Evolutionary conservation across 1,140 invertebrate genomes (phyloP).

Genomic region (Drosophila serrata): DNA sequence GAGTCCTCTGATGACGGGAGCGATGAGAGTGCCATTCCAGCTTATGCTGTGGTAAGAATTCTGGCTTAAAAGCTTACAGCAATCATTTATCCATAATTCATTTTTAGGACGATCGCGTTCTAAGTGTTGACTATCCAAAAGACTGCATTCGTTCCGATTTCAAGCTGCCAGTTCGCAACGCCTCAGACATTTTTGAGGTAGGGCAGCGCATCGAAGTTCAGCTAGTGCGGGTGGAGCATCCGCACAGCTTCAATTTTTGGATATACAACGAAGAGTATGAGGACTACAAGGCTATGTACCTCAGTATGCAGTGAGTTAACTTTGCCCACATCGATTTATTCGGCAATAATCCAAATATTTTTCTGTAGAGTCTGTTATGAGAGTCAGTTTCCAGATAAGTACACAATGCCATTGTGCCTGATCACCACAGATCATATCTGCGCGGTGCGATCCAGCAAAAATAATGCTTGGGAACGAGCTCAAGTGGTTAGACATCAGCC

Average conservation of each 20-base stretch:
- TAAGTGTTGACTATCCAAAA: conserved; percentile 62
- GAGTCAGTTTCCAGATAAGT: conserved; percentile 1
- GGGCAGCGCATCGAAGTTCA: conserved; percentile 34
- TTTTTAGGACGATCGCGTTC: conserved; percentile 42
- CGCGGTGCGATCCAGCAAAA: conserved; percentile 16
- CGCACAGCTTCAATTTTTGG: conserved; percentile 72
- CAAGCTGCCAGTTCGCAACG: conserved; percentile 25
- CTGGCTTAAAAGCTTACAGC: background rate
- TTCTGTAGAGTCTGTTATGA: conserved; percentile 38
- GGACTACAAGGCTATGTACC: conserved; percentile 42
- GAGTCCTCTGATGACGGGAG: conserved; percentile 35
- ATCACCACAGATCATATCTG: conserved; percentile 67
- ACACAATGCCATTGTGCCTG: conserved; percentile 48
- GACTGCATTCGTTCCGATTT: conserved; percentile 50
- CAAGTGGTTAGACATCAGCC: conserved; percentile 41
- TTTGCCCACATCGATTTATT: background rate
- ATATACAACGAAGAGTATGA: conserved; percentile 51
- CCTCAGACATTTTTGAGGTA: conserved; percentile 4
- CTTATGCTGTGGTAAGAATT: conserved; percentile 43
- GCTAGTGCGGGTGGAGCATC: conserved; percentile 59
- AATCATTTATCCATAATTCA: background rate
- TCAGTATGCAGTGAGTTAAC: conserved; percentile 65
- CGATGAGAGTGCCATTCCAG: conserved; percentile 55
- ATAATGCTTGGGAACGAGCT: conserved; percentile 61
- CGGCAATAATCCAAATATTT: too few species aligned